Percentiles rank a stretch among this genome's conserved stretches.
These are phyloP conservation scores for Globodera ellingtonae DNA, from an alignment of 1,140 invertebrate species.

Conservation along the genomic window DNA sequence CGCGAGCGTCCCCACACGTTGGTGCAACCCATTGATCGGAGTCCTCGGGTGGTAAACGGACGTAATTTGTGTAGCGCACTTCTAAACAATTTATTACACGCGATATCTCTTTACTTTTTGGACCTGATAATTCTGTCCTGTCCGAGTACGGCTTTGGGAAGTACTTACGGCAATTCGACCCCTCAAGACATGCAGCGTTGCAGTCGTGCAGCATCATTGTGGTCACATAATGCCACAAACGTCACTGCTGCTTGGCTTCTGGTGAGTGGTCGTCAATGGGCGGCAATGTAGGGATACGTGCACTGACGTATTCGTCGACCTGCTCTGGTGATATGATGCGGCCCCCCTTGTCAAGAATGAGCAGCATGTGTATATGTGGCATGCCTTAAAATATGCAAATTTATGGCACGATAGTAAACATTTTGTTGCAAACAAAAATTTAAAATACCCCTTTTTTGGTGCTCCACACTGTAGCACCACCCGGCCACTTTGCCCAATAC, in stretches of 20 bases:
- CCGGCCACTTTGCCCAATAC: too few species aligned
- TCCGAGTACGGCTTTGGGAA: background rate
- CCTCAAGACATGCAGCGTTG: background rate
- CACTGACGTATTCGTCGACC: background rate
- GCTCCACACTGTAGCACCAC: too few species aligned
- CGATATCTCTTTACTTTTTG: background rate
- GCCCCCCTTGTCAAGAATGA: background rate
- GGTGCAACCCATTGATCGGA: background rate
- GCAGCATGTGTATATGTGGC: background rate
- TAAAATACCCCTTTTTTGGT: too few species aligned
- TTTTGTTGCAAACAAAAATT: too few species aligned
- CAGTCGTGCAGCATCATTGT: background rate
- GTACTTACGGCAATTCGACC: background rate
- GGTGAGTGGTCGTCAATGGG: background rate
- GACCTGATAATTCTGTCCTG: background rate
- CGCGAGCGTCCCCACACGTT: too few species aligned
- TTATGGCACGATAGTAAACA: too few species aligned
- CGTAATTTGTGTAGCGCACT: background rate
- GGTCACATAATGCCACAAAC: background rate
- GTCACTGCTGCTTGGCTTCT: background rate
- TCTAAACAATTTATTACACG: background rate
- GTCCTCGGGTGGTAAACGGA: background rate
- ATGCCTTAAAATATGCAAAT: background rate
- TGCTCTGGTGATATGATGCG: background rate
- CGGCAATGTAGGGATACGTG: background rate